These are phyloP conservation scores for Chelonia mydas DNA, from an alignment of 2,797 vertebrate genomes.

Conservation along the genomic window DNA sequence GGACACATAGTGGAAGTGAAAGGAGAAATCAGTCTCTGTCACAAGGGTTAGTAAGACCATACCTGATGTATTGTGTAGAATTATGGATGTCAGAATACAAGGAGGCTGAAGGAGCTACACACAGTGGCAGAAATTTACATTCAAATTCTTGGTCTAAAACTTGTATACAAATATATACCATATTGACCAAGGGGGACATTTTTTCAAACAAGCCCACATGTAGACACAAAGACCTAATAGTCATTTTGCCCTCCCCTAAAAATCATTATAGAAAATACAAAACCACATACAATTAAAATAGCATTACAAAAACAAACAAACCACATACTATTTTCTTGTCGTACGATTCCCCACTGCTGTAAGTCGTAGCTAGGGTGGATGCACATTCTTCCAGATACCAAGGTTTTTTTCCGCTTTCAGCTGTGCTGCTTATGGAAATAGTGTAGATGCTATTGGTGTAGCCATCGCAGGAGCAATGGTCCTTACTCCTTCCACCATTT, in stretches of 20 bases:
- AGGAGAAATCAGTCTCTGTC: background rate
- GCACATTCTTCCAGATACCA: slow-evolving; percentile 99
- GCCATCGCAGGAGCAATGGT: slow-evolving; percentile 98
- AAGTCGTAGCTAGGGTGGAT: slow-evolving; percentile 96
- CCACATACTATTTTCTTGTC: slow-evolving; percentile 95
- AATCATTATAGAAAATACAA: background rate
- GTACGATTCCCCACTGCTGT: slow-evolving; percentile 98
- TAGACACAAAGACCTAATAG: background rate
- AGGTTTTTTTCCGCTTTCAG: slow-evolving; percentile 96
- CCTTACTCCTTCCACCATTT: slow-evolving; percentile 96
- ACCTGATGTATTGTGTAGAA: background rate
- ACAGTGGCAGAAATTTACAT: background rate
- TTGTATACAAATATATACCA: background rate
- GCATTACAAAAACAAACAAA: background rate
- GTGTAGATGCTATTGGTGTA: slow-evolving; percentile 99
- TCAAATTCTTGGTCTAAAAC: background rate
- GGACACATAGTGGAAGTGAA: background rate
- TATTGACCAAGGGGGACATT: background rate
- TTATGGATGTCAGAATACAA: background rate
- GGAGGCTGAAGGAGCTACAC: background rate
- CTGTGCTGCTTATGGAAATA: slow-evolving; percentile 98
- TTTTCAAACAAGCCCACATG: background rate
- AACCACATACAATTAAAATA: background rate
- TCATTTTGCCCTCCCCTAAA: background rate
- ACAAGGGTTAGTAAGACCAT: background rate